phyloP scores from a whole-genome alignment of 2,888 invertebrate species.

The Spisula solida region DNA sequence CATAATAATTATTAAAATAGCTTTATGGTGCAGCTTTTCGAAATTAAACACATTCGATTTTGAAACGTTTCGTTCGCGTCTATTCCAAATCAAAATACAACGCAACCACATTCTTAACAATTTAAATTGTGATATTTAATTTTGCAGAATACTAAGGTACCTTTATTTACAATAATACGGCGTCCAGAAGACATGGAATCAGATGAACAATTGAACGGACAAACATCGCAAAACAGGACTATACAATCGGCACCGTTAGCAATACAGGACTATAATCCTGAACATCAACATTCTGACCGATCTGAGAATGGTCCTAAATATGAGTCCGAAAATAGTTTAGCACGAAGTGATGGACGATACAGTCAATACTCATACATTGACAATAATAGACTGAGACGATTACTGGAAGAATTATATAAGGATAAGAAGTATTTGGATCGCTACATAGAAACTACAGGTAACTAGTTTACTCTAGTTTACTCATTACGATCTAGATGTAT shows the following conservation, averaged over 20 bases:
- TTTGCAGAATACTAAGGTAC: slow-evolving; percentile 50
- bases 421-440: slow-evolving; percentile 82
- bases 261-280: slow-evolving; percentile 61
- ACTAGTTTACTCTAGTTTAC: background rate
- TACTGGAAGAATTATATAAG: slow-evolving; percentile 79
- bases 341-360: slow-evolving; percentile 43
- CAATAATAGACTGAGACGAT: slow-evolving; percentile 72
- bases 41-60: too few species aligned
- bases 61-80: too few species aligned
- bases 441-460: slow-evolving; percentile 76
- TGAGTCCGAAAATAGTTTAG: slow-evolving; percentile 42
- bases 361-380: slow-evolving; percentile 66
- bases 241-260: slow-evolving; percentile 58
- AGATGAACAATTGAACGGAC: slow-evolving; percentile 30
- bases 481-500: too few species aligned
- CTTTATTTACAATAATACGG: slow-evolving; percentile 68
- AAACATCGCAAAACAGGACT: slow-evolving; percentile 10
- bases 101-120: too few species aligned
- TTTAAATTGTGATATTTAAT: background rate
- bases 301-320: slow-evolving; percentile 28
- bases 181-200: slow-evolving; percentile 60
- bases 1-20: too few species aligned
- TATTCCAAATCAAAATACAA: too few species aligned
- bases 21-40: too few species aligned
- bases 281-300: slow-evolving; percentile 48